A percentile compares a stretch with the other conserved stretches of the same genome.
Conservation (phyloP, 1,140 invertebrate species). For the Euborellia annulipes region DNA sequence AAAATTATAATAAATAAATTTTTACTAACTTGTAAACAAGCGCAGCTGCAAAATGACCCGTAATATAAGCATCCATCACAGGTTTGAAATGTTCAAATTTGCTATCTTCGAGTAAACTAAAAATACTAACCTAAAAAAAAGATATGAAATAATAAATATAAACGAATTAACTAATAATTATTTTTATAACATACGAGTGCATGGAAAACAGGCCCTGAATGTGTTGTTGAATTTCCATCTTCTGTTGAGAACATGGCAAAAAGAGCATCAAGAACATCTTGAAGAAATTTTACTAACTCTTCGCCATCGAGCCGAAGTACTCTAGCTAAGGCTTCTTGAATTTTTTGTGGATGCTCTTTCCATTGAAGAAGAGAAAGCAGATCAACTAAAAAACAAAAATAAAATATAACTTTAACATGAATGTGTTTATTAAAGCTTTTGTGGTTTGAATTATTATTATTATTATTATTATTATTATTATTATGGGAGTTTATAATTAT, state of each 20-base stretch:
- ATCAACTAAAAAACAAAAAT: slow-evolving; percentile 45
- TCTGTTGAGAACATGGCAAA: slow-evolving; percentile 90
- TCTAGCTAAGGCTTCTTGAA: slow-evolving; percentile 66
- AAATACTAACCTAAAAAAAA: slow-evolving; percentile 64
- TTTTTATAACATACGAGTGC: slow-evolving; percentile 35
- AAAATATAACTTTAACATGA: too few species aligned
- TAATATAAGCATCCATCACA: slow-evolving; percentile 90
- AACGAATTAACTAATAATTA: neutral
- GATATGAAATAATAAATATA: slow-evolving; percentile 1
- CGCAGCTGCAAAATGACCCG: slow-evolving; percentile 86
- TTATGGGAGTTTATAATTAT: too few species aligned
- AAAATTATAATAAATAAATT: neutral
- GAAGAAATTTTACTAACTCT: slow-evolving; percentile 91
- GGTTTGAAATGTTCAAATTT: slow-evolving; percentile 93
- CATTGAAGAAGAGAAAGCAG: slow-evolving; percentile 77
- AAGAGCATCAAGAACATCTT: slow-evolving; percentile 86
- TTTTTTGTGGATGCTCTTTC: slow-evolving; percentile 71
- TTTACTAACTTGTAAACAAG: slow-evolving; percentile 69
- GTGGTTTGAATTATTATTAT: too few species aligned
- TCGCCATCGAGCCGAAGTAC: slow-evolving; percentile 68
- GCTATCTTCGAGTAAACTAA: slow-evolving; percentile 76
- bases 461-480: too few species aligned
- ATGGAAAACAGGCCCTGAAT: slow-evolving; percentile 61
- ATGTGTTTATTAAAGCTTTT: too few species aligned
- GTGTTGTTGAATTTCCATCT: slow-evolving; percentile 66